A percentile compares a stretch with the other conserved stretches of the same genome.
Evolutionary conservation across 2,113 vertebrate species (phyloP).

Genomic region (Chaetodon auriga): DNA sequence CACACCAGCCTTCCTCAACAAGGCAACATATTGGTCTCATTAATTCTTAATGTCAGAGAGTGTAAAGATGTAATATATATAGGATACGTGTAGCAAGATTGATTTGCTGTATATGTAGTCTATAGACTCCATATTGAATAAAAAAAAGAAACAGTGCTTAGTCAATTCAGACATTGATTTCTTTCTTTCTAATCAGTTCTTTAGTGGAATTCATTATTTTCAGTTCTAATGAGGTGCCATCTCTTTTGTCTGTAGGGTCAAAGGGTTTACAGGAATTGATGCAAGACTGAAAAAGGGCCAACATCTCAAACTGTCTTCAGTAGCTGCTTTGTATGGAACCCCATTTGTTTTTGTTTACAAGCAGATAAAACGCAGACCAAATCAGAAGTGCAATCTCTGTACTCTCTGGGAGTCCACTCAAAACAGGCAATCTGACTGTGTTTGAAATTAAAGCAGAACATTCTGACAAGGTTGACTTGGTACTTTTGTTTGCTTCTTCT

Average conservation of each 20-base stretch:
- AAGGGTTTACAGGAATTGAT: not conserved
- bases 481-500: slow-evolving; percentile 64
- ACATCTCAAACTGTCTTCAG: not conserved
- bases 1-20: no score
- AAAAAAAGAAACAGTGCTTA: not conserved
- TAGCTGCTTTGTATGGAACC: not conserved
- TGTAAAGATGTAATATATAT: no score
- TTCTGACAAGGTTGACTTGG: slow-evolving; percentile 71
- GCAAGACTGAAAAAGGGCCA: not conserved
- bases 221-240: not conserved
- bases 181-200: not conserved
- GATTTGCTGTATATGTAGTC: no score
- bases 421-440: slow-evolving; percentile 44
- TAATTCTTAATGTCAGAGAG: no score
- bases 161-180: not conserved
- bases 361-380: not conserved
- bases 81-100: no score
- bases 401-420: slow-evolving; percentile 47
- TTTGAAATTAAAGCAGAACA: slow-evolving; percentile 52
- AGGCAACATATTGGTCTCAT: no score
- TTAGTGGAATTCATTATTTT: not conserved
- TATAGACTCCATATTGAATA: not conserved
- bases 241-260: not conserved
- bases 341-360: slow-evolving; percentile 35
- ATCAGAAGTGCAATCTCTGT: slow-evolving; percentile 46